Evolutionary conservation across 2,113 vertebrate genomes (phyloP), one percentile per base, ranked within the genome.

Genomic region (Neolamprologus variostigma): DNA sequence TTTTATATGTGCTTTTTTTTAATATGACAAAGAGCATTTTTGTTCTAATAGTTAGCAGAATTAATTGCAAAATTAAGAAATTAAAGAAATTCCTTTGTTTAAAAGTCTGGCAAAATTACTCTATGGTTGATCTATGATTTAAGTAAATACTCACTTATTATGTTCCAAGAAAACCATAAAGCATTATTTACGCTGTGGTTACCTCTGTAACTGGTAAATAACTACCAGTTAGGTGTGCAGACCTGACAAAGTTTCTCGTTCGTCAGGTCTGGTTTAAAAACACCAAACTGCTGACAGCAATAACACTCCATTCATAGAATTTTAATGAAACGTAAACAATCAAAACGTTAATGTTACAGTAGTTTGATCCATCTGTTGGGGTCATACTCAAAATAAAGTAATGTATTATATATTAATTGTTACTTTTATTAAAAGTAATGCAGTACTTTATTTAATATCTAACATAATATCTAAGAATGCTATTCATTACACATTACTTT

Each of bases 31-130:
- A 53, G 50, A 10, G 50, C 47, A 47, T 54, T 54, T 1, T 2
- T 10, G 1, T 12, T 0, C 51, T 54, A 54, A 0, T 54, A 2
- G n/a, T 23, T 54, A 55, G n/a, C 11, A 55, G 0, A 55, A 23
- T 3, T 55, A 23, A 55, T 55, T 55, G 0, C n/a, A 55, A 55
- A 23, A 55, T 23, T 23, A 13, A 23, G 10, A 55, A 23, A 55
- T 7, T 23, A 55, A 55, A 55, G 53, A 55, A 55, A 55, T 55
- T 55, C 0, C n/a, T 55, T 7, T 4, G 53, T 54, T 23, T 54
- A 54, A 54, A 54, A 23, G 53, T 23, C 53, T 0, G 2, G 10
- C 53, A 54, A 23, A 54, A 23, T 54, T 0, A 23, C n/a, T 54
- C 53, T 54, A 4, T 12, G 2, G 53, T 54, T 54, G 53, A 12